Evolutionary conservation across 2,113 vertebrate genomes (phyloP).

Genomic region (Burhinus oedicnemus): DNA sequence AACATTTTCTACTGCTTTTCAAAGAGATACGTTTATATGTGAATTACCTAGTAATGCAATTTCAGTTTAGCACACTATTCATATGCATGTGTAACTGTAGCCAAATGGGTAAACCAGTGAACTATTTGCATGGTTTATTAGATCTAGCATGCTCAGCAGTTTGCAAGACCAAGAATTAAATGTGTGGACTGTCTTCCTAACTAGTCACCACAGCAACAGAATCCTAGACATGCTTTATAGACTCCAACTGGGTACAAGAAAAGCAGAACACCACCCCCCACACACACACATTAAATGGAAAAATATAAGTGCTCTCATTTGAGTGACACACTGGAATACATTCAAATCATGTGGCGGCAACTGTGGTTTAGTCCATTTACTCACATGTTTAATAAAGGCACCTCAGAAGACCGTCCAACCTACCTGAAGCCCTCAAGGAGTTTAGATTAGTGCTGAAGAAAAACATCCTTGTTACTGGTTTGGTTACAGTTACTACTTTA

Average conservation of each 20-base stretch:
- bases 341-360: background rate
- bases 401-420: background rate
- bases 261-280: fast-evolving
- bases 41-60: background rate
- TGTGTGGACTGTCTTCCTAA: background rate
- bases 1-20: background rate
- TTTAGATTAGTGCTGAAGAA: background rate
- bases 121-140: background rate
- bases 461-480: background rate
- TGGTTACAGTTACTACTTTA: background rate
- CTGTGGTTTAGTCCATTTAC: background rate
- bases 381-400: background rate
- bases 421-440: background rate
- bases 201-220: background rate
- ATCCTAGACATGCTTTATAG: background rate
- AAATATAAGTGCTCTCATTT: background rate
- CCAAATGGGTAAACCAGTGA: background rate
- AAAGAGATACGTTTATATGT: background rate
- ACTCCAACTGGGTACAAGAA: background rate
- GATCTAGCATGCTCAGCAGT: background rate
- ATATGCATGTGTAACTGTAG: background rate
- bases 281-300: background rate
- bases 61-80: background rate
- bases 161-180: background rate
- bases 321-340: background rate